Percentiles rank a stretch among this genome's conserved stretches.
These are phyloP conservation scores for Drosophila pegasa DNA, from an alignment of 2,888 invertebrate genomes.

Conservation along the genomic window DNA sequence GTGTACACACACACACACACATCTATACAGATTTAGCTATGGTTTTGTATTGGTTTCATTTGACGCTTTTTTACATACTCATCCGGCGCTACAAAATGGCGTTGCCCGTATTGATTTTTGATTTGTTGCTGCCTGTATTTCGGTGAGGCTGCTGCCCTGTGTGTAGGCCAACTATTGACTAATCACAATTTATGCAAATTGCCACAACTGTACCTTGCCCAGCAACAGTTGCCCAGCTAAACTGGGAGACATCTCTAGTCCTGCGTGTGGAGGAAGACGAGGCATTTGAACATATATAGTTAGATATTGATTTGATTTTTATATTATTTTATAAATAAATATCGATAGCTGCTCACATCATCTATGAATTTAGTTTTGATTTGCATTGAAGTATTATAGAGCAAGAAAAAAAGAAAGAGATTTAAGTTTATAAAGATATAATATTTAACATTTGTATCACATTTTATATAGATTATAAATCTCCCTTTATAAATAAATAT, in stretches of 20 bases:
- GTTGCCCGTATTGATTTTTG: constrained; percentile 72
- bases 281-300: not conserved
- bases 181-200: constrained; percentile 19
- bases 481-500: too few species aligned
- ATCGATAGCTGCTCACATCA: too few species aligned
- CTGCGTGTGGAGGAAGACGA: not conserved
- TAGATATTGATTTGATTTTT: too few species aligned
- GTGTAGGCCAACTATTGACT: constrained; percentile 46
- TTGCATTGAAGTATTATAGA: too few species aligned
- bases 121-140: constrained; percentile 54
- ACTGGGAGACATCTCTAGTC: not conserved
- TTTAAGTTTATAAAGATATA: too few species aligned
- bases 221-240: too few species aligned
- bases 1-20: constrained; percentile 36
- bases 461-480: too few species aligned
- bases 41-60: constrained; percentile 74
- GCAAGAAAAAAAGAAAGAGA: too few species aligned
- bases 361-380: too few species aligned
- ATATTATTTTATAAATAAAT: too few species aligned
- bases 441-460: not conserved
- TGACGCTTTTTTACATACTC: constrained; percentile 47
- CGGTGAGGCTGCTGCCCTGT: constrained; percentile 29
- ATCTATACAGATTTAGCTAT: constrained; percentile 66
- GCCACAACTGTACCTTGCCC: constrained; percentile 44
- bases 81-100: constrained; percentile 65